Evolutionary conservation across 2,888 invertebrate species (phyloP).

Genomic region (Tromatobia lineatoria): DNA sequence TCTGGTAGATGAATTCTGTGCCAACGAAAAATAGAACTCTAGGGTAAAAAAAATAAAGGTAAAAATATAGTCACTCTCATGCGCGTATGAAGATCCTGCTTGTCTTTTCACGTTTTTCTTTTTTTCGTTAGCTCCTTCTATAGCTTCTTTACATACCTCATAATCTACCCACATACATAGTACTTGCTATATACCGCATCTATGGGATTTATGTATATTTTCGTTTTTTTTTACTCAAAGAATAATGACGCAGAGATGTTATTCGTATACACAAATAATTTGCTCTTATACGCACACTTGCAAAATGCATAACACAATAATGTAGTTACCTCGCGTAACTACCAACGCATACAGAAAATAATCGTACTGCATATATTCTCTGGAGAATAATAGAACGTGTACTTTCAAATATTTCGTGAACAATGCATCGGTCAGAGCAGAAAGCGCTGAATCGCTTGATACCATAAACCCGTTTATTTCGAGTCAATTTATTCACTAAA

Average conservation of each 20-base stretch:
- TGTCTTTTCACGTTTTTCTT: conserved; percentile 5
- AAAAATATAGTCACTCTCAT: too few species aligned
- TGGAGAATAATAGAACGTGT: conserved; percentile 1
- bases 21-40: too few species aligned
- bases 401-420: neutral
- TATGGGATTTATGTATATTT: conserved; percentile 32
- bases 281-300: neutral
- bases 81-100: conserved; percentile 25
- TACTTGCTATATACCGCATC: conserved; percentile 30
- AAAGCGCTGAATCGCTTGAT: neutral
- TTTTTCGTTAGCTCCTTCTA: neutral
- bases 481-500: neutral
- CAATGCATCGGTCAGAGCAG: neutral
- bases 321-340: conserved; percentile 15
- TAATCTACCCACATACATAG: conserved; percentile 14
- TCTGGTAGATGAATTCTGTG: too few species aligned
- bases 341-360: neutral
- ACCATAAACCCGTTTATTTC: neutral
- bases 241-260: neutral
- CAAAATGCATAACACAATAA: conserved; percentile 18
- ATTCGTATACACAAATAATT: conserved; percentile 3
- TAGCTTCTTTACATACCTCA: conserved; percentile 15
- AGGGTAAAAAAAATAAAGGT: too few species aligned
- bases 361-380: conserved; percentile 10
- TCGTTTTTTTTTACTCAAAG: neutral